Percentiles rank a stretch among this genome's conserved stretches.
Evolutionary conservation across 2,797 vertebrate genomes (phyloP).

Genomic region (Chanos chanos): DNA sequence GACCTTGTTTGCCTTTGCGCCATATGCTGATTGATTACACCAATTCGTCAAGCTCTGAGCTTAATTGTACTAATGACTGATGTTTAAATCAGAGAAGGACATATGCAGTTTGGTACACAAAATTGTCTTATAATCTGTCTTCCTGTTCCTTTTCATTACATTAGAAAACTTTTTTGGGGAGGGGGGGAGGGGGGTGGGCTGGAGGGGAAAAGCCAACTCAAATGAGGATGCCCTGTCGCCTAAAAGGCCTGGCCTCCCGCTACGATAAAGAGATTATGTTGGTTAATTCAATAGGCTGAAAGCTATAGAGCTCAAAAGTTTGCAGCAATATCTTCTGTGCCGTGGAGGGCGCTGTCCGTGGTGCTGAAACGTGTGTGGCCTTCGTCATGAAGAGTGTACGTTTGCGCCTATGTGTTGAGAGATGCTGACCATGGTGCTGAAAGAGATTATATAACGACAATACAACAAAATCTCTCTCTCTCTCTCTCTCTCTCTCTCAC

Average conservation of each 20-base stretch:
- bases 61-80: constrained; percentile 4
- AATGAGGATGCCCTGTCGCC: too few relatives aligned
- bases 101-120: too few relatives aligned
- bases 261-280: too few relatives aligned
- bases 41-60: constrained; percentile 20
- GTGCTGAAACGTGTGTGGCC: constrained; percentile 6
- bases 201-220: too few relatives aligned
- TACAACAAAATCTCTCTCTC: not conserved
- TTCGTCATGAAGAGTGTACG: too few relatives aligned
- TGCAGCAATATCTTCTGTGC: not conserved
- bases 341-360: not conserved
- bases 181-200: too few relatives aligned
- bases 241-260: too few relatives aligned
- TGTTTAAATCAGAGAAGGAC: not conserved
- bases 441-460: not conserved
- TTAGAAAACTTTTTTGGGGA: too few relatives aligned
- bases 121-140: too few relatives aligned
- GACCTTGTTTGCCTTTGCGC: constrained; percentile 17
- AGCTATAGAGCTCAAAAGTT: too few relatives aligned
- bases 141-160: too few relatives aligned
- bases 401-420: not conserved
- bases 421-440: not conserved
- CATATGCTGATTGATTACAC: constrained; percentile 24
- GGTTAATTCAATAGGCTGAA: too few relatives aligned
- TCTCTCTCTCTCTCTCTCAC: not conserved